Percentiles rank a stretch among this genome's conserved stretches.
Evolutionary conservation across 2,113 vertebrate genomes (phyloP).

Genomic region (Pogona vitticeps): DNA sequence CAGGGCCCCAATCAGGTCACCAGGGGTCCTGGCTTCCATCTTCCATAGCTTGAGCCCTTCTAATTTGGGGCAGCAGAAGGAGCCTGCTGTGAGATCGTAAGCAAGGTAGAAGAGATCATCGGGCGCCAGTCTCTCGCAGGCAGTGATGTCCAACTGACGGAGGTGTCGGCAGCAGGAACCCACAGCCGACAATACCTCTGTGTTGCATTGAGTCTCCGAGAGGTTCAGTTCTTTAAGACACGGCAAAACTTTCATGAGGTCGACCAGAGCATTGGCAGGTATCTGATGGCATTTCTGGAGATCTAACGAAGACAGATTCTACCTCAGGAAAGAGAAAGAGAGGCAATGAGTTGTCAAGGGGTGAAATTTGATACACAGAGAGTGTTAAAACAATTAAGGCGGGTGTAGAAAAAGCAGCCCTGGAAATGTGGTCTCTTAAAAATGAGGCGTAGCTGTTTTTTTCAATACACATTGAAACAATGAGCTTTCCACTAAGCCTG

Average conservation of each 20-base stretch:
- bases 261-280: background rate
- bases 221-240: constrained; percentile 53
- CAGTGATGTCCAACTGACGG: constrained; percentile 58
- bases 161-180: constrained; percentile 48
- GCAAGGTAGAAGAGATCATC: constrained; percentile 42
- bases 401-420: no score
- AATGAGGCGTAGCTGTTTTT: no score
- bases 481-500: no score
- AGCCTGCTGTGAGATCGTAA: background rate
- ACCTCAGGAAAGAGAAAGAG: accelerated
- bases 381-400: no score
- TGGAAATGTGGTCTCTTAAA: no score
- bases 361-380: no score
- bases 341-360: background rate
- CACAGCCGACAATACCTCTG: constrained; percentile 50
- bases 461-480: no score
- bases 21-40: accelerated
- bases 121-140: constrained; percentile 44
- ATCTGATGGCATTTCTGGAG: constrained; percentile 61
- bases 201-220: constrained; percentile 47
- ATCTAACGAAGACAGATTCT: constrained; percentile 60
- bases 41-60: background rate
- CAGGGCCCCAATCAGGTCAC: accelerated
- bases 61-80: background rate
- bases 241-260: constrained; percentile 50